Percentiles rank a stretch among this genome's conserved stretches.
Evolutionary conservation across 2,888 invertebrate genomes (phyloP).

Genomic region (Ichneumon xanthorius): DNA sequence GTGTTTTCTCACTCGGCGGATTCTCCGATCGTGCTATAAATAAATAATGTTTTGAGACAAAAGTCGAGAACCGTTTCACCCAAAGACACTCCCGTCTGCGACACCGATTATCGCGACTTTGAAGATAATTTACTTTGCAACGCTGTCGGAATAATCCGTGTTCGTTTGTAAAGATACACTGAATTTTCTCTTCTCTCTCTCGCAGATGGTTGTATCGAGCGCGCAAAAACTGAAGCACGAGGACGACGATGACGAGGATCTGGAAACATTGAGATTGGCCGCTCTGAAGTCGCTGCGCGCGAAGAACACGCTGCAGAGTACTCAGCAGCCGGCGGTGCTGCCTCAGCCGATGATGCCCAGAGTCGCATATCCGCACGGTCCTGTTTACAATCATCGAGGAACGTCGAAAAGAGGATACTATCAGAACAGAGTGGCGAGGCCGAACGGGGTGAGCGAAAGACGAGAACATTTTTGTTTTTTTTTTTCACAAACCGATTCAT

Average conservation of each 20-base stretch:
- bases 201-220: slow-evolving; percentile 73
- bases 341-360: slow-evolving; percentile 35
- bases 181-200: neutral
- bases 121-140: neutral
- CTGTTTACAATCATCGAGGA: slow-evolving; percentile 72
- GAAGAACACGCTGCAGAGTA: slow-evolving; percentile 69
- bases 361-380: slow-evolving; percentile 63
- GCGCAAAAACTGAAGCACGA: slow-evolving; percentile 75
- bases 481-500: neutral
- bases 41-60: neutral
- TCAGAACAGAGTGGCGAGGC: slow-evolving; percentile 73
- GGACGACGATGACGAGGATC: slow-evolving; percentile 86
- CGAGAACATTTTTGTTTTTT: neutral
- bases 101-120: neutral
- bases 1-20: neutral
- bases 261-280: slow-evolving; percentile 85
- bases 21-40: neutral
- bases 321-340: slow-evolving; percentile 25
- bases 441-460: slow-evolving; percentile 77
- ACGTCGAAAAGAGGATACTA: slow-evolving; percentile 71
- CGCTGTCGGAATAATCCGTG: neutral
- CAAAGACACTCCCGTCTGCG: neutral
- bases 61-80: neutral
- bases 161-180: neutral
- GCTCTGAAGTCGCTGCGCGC: slow-evolving; percentile 85